Evolutionary conservation across 2,888 invertebrate species (phyloP), one percentile per base, ranked within the genome.

Genomic region (Drosophila paramelanica): DNA sequence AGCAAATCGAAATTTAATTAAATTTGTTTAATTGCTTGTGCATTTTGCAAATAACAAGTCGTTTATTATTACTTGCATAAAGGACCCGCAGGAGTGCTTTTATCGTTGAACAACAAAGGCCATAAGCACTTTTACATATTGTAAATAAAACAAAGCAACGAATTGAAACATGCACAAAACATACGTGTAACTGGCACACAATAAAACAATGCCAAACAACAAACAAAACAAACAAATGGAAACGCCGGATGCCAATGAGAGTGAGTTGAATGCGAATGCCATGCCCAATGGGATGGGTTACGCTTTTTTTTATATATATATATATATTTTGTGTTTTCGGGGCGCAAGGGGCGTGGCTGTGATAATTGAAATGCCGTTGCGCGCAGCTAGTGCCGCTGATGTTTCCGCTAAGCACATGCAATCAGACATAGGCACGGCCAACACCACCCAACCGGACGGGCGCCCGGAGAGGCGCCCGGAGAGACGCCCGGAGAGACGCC

Each of bases 371-470:
- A 79, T 81, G 71, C 71, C 69, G 67, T 67, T 67, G 64, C 70
- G 71, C 66, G 53, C 67, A 59, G 74, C 59, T 38, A 68, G 42
- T 64, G 57, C 55, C 70, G 57, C 38, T 53, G 53, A 45, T 59
- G 73, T 87, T 87, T 87, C 79, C 79, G 79, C 71, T 79, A 81
- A 79, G 82, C 79, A 47, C 67, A 33, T 59, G 71, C 82, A 87
- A 76, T 70, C 73, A 73, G 60, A 56, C 56, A 61, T 67, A 70
- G 84, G 81, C 77, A 77, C 74, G 87, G 56, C 45, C 55, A 62
- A 13, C 42, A 14, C 17, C 39, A 27, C 31, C 31, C 31, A 31
- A 11, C 36, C 36, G 36, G 11, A 36, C 36, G 7, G 36, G 36
- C 36, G 3, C 0, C 13, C 36, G 13, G 33, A 5, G 33, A 1